Evolutionary conservation across 2,113 vertebrate species (phyloP), one percentile per base, ranked within the genome.

Genomic region (Carassius carassius): DNA sequence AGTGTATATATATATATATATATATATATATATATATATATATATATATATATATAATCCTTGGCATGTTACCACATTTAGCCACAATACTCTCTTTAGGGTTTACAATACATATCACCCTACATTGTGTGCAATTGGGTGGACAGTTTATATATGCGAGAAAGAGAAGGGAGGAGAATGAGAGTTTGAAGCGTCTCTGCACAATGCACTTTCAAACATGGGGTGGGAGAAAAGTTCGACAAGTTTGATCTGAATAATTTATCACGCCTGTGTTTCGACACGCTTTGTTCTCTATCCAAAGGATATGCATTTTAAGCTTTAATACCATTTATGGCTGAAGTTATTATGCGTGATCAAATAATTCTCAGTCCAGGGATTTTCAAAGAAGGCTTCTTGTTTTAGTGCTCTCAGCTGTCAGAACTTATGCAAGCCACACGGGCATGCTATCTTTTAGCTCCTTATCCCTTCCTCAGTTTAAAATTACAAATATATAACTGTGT

Each of bases 291-390:
- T 92, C 14, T 19, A 85, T 92, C 92, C 92, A 94, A 92, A 91
- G 86, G 90, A 93, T 90, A 86, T 49, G 70, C 82, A 90, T 90
- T 92, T 93, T 92, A 90, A 91, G 91, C 90, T 93, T 92, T 93
- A 91, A 92, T 91, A 91, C 88, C 89, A 89, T 92, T 93, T 93
- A 90, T 92, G 92, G 90, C 91, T 89, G 89, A 89, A 93, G 87
- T 91, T 93, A 91, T 94, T 93, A 93, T 89, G 89, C 85, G 85
- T 93, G 90, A 94, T 93, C 92, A 94, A 94, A 94, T 93, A 92
- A 94, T 92, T 90, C 87, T 91, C 88, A 89, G 90, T 89, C 89
- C 78, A 87, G 91, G 90, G 91, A 93, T 92, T 92, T 87, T 84
- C 84, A 91, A 92, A 90, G 72, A 86, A 84, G 63, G 84, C 86